Evolutionary conservation across 2,888 invertebrate species (phyloP).

Genomic region (Spisula solida): DNA sequence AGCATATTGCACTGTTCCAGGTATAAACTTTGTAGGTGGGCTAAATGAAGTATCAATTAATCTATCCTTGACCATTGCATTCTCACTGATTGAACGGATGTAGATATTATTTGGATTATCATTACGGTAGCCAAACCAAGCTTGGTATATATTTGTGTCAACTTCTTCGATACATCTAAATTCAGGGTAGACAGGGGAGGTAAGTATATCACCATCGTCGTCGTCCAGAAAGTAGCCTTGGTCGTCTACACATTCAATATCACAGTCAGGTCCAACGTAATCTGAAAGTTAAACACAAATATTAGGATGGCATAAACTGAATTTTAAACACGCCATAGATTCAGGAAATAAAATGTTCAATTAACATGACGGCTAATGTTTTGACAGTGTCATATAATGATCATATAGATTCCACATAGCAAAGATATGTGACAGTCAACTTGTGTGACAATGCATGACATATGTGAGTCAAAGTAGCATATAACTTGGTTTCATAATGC

Average conservation of each 20-base stretch:
- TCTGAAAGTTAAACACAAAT: slow-evolving; percentile 64
- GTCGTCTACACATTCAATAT: slow-evolving; percentile 74
- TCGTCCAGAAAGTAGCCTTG: slow-evolving; percentile 76
- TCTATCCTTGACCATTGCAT: slow-evolving; percentile 53
- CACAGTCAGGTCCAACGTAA: slow-evolving; percentile 79
- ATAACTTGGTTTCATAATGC: no score
- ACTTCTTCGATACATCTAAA: slow-evolving; percentile 71
- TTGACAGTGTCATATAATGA: no score
- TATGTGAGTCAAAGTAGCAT: no score
- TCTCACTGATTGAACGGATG: slow-evolving; percentile 70
- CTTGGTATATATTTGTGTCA: slow-evolving; percentile 55
- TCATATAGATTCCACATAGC: no score
- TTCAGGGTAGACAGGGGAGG: slow-evolving; percentile 62
- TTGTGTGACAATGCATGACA: no score
- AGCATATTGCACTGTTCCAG: slow-evolving; percentile 69
- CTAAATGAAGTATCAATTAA: not conserved
- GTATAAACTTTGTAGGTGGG: slow-evolving; percentile 71
- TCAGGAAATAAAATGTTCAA: no score
- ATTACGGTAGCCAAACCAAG: slow-evolving; percentile 81
- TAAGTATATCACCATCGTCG: slow-evolving; percentile 65
- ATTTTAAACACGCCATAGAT: no score
- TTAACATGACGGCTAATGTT: no score
- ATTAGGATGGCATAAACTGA: not conserved
- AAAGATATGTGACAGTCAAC: no score
- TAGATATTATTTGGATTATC: slow-evolving; percentile 77